Conservation (phyloP, 2,113 vertebrate genomes). For the Ciconia maguari region DNA sequence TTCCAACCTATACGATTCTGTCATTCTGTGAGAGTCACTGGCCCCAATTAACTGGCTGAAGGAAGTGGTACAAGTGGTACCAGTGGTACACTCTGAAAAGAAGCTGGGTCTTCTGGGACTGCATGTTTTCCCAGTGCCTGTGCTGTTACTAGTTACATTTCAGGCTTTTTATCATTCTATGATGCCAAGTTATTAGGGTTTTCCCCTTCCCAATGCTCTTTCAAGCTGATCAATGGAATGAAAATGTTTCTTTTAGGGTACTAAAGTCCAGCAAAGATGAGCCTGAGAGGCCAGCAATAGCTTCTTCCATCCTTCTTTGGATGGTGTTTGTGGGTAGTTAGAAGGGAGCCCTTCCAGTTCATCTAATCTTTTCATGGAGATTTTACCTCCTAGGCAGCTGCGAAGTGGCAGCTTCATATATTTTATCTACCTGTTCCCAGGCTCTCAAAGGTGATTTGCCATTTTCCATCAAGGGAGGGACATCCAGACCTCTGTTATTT, state of each 20-base stretch:
- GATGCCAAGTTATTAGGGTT: background rate
- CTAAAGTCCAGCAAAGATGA: background rate
- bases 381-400: background rate
- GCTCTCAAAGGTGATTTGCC: background rate
- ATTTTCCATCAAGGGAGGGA: background rate
- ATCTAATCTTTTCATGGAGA: background rate
- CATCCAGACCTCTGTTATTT: background rate
- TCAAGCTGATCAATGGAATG: background rate
- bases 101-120: background rate
- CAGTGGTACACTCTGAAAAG: background rate
- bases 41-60: background rate
- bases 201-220: background rate
- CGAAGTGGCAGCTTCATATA: background rate
- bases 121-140: background rate
- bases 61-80: background rate
- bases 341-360: background rate
- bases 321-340: rapidly evolving
- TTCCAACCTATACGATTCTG: too few relatives aligned
- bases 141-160: background rate
- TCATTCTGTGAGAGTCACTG: background rate
- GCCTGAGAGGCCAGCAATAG: background rate
- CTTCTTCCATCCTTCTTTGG: background rate
- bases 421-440: background rate
- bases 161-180: background rate
- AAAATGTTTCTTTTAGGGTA: background rate